A percentile compares a stretch with the other conserved stretches of the same genome.
These are phyloP conservation scores for Macrobrachium nipponense DNA, from an alignment of 1,140 invertebrate genomes.

Conservation along the genomic window DNA sequence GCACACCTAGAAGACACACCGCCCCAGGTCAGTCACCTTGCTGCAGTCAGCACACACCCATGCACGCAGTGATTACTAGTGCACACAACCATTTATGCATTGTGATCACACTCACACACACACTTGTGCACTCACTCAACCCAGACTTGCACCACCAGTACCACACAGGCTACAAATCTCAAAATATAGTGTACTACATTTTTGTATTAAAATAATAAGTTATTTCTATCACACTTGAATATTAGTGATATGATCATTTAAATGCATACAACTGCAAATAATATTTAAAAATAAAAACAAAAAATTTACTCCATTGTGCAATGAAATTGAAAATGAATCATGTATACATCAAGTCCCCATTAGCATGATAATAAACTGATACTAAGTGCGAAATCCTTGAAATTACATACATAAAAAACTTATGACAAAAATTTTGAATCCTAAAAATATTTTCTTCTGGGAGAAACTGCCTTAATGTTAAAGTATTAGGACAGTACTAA, in stretches of 20 bases:
- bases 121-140: slow-evolving; percentile 49
- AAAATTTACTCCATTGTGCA: too few species aligned
- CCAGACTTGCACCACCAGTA: slow-evolving; percentile 57
- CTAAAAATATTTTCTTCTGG: too few species aligned
- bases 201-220: not conserved
- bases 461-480: too few species aligned
- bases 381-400: too few species aligned
- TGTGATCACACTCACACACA: slow-evolving; percentile 32
- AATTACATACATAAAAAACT: too few species aligned
- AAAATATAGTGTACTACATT: slow-evolving; percentile 26
- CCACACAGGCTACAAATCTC: slow-evolving; percentile 54
- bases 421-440: too few species aligned
- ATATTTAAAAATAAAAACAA: too few species aligned
- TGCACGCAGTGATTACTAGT: slow-evolving; percentile 55
- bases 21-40: slow-evolving; percentile 57
- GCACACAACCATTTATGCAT: slow-evolving; percentile 48
- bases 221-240: slow-evolving; percentile 3
- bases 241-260: slow-evolving; percentile 6
- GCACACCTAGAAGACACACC: slow-evolving; percentile 61
- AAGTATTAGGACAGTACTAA: too few species aligned
- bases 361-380: too few species aligned
- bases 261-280: not conserved
- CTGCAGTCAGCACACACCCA: slow-evolving; percentile 54
- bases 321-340: too few species aligned
- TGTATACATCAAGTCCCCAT: too few species aligned